Base-by-base conservation (phyloP, 2,113 vertebrate genomes). In the Uria aalge region DNA sequence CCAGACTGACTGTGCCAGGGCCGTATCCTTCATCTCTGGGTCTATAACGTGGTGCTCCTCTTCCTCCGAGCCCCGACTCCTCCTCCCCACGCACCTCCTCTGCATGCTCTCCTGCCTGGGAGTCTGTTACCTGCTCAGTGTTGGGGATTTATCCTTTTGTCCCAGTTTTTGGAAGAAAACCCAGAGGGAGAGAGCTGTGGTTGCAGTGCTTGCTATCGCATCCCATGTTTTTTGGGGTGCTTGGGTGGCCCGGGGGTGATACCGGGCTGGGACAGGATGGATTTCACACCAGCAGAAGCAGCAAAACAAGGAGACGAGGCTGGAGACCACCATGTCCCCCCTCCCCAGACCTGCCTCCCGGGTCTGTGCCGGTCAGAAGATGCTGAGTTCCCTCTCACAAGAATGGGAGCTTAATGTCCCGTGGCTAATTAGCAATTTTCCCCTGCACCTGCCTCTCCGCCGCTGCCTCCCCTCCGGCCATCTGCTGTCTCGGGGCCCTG, bases 361-460 rank as follows among this genome's bases (percentile, higher is more conserved):
- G 26, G 36, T 85, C 78, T 8, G 34, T 7, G 32, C 45, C 15
- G 5, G 34, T 83, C 8, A 0, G 74, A 75, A 85, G 77, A 86
- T 96, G 63, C 90, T 1, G 38, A 60, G 47, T 78, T 96, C 90
- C 90, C 92, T 78, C 80, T 86, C 15, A 4, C 59, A 77, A 95
- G 94, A 97, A 97, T 73, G 52, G 75, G 85, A 85, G 95, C 88
- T 96, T 64, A 97, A 97, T 97, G 93, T 96, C 85, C 91, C 24
- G 67, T 95, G 75, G 94, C 71, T 95, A 96, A 72, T 96, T 90
- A 77, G 94, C 80, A 76, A 91, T 96, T 94, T 96, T 90, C 93
- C 72, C 67, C 91, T 89, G 97, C 98, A 98, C 98, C 98, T 98
- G 98, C 97, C 97, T 88, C 30, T 78, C 66, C 8, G 5, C 45